Conservation (phyloP, 2,888 invertebrate genomes). For the Drosophila formosana region DNA sequence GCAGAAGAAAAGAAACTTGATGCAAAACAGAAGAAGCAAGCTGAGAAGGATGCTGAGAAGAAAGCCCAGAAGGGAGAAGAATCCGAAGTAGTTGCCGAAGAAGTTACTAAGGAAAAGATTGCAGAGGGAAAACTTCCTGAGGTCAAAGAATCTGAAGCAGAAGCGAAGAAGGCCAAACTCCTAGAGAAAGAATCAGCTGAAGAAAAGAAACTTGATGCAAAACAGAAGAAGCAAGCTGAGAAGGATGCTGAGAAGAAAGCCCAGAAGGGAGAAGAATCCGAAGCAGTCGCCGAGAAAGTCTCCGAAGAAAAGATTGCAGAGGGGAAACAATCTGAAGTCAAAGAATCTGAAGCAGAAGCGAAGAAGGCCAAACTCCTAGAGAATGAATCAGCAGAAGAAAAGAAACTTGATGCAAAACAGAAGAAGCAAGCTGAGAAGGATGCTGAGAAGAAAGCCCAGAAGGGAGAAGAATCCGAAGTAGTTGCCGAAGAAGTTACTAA, state of each 20-base stretch:
- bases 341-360: slow-evolving; percentile 36
- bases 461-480: slow-evolving; percentile 16
- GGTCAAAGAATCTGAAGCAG: slow-evolving; percentile 13
- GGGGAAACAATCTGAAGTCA: slow-evolving; percentile 36
- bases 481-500: no score
- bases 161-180: slow-evolving; percentile 15
- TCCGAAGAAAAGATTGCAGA: slow-evolving; percentile 25
- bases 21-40: slow-evolving; percentile 29
- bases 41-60: slow-evolving; percentile 5
- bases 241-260: slow-evolving; percentile 2
- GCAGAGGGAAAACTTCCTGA: slow-evolving; percentile 9
- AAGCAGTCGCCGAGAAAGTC: slow-evolving; percentile 10
- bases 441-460: slow-evolving; percentile 3
- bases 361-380: slow-evolving; percentile 23
- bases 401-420: slow-evolving; percentile 40
- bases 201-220: slow-evolving; percentile 24
- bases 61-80: slow-evolving; percentile 12
- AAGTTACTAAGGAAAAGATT: slow-evolving; percentile 41
- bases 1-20: slow-evolving; percentile 6
- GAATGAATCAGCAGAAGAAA: slow-evolving; percentile 14
- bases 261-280: slow-evolving; percentile 23
- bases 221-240: slow-evolving; percentile 27
- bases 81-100: slow-evolving; percentile 40
- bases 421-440: slow-evolving; percentile 13
- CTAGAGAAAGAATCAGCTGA: slow-evolving; percentile 21